Percentiles rank a stretch among this genome's conserved stretches.
Evolutionary conservation across 2,888 invertebrate species (phyloP).

Genomic region (Drosophila tanythrix): DNA sequence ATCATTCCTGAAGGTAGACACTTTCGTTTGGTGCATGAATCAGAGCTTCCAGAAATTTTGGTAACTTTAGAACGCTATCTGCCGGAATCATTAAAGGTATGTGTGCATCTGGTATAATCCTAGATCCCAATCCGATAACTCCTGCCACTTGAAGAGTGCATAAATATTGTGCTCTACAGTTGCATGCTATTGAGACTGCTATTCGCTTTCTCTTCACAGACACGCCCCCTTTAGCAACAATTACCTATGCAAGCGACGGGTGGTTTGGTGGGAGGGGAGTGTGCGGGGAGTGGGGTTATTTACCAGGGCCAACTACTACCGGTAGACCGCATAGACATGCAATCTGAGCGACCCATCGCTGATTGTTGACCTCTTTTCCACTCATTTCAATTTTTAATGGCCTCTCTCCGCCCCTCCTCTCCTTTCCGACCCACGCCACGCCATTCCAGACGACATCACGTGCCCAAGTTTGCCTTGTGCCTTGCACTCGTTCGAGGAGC

Average conservation of each 20-base stretch:
- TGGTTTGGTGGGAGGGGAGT: not conserved
- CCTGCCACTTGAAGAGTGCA: constrained; percentile 35
- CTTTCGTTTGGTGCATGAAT: constrained; percentile 94
- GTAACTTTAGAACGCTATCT: constrained; percentile 92
- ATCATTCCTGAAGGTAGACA: constrained; percentile 93
- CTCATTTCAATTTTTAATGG: constrained; percentile 40
- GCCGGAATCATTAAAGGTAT: constrained; percentile 94
- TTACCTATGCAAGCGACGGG: constrained; percentile 38
- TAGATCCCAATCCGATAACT: not conserved
- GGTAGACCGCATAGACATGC: constrained; percentile 69
- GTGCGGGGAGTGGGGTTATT: not conserved
- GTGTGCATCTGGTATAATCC: constrained; percentile 19
- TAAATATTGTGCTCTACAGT: constrained; percentile 20
- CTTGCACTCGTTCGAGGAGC: constrained; percentile 6
- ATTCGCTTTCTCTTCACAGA: constrained; percentile 19
- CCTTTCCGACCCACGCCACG: constrained; percentile 1
- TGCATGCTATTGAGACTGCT: constrained; percentile 16
- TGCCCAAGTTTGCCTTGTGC: constrained; percentile 42
- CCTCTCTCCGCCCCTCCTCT: constrained; percentile 15
- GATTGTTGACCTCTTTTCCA: constrained; percentile 76
- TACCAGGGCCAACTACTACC: constrained; percentile 10
- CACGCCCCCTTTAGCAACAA: constrained; percentile 66
- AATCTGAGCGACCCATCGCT: constrained; percentile 58
- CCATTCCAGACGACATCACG: constrained; percentile 34
- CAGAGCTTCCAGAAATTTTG: constrained; percentile 93